Evolutionary conservation across 2,888 invertebrate species (phyloP), one percentile per base, ranked within the genome.

Genomic region (Priocnemis perturbator): DNA sequence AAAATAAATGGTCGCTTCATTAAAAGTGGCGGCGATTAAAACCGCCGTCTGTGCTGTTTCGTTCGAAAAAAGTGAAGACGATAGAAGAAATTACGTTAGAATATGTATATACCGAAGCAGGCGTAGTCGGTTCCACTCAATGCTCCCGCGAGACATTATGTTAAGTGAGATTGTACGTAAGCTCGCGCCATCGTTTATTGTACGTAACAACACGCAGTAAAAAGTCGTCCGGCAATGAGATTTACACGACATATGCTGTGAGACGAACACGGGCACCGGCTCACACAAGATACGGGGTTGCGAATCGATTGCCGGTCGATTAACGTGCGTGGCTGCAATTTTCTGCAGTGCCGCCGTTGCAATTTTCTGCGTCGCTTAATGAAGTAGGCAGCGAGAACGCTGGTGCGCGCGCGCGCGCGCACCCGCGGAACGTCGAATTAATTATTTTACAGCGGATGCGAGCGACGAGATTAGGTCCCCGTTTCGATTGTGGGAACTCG

Each of bases 111-210:
- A 1, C 7, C 37, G 37, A 37, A 11, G 37, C 37, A 11, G 11
- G 1, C 11, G 7, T 11, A 11, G 37, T 11, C 55, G 63, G 45
- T 65, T 60, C 63, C 15, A 50, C 30, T 15, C 53, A 14, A 53
- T 55, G 53, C 53, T 26, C 55, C 53, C 56, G 30, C 53, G 55
- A 19, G 64, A 55, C 50, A 48, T 67, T 67, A 67, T 71, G 71
- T 59, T 65, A 71, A 71, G 26, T 26, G 26, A 26, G 26, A 26
- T 26, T 26, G 5, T 26, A 26, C 26, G 5, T 26, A 26, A 26
- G 26, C 66, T 66, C 67, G 62, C 66, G 72, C 61, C 72, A 72
- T 72, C 67, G 72, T 73, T 68, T 73, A 68, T 72, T 55, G 59
- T 70, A 68, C 60, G 55, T 73, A 72, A 72, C 73, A 72, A 67